Evolutionary conservation across 1,140 invertebrate genomes (phyloP).

Genomic region (Coelopa frigida): DNA sequence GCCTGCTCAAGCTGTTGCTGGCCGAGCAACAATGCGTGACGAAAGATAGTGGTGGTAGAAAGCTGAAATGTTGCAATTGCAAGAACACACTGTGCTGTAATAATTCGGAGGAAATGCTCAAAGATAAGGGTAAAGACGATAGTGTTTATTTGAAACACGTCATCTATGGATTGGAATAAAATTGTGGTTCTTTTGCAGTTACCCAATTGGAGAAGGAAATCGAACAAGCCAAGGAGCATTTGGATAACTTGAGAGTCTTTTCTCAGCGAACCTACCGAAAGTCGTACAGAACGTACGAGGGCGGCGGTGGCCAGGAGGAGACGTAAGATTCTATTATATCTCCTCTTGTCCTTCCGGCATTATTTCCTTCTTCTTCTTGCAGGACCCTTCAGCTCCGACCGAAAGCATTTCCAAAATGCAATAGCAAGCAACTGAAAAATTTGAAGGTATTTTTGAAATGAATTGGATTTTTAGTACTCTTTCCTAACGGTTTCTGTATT

Average conservation of each 20-base stretch:
- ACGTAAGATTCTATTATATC: neutral
- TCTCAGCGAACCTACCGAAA: constrained; percentile 8
- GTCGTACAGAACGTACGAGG: neutral
- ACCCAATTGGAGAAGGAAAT: constrained; percentile 24
- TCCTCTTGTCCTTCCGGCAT: neutral
- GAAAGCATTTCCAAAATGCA: neutral
- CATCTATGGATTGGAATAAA: constrained; percentile 4
- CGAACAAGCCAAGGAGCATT: constrained; percentile 21
- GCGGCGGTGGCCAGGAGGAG: neutral
- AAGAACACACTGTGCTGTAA: constrained; percentile 25
- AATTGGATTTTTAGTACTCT: neutral
- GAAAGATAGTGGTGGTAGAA: neutral
- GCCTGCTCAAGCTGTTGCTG: constrained; percentile 28
- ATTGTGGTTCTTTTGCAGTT: constrained; percentile 11
- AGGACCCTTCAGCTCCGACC: neutral
- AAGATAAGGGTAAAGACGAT: constrained; percentile 19
- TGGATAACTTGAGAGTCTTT: constrained; percentile 20
- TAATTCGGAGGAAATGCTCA: constrained; percentile 19
- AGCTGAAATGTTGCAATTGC: constrained; percentile 23
- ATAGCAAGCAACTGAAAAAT: constrained; percentile 5
- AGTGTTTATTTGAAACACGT: too few relatives aligned
- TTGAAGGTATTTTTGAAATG: neutral
- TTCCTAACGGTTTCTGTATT: neutral
- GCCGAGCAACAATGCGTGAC: constrained; percentile 17
- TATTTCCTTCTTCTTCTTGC: neutral